A percentile compares a stretch with the other conserved stretches of the same genome.
These are phyloP conservation scores for Piprites chloris DNA, from an alignment of 2,113 vertebrate genomes.

Conservation along the genomic window DNA sequence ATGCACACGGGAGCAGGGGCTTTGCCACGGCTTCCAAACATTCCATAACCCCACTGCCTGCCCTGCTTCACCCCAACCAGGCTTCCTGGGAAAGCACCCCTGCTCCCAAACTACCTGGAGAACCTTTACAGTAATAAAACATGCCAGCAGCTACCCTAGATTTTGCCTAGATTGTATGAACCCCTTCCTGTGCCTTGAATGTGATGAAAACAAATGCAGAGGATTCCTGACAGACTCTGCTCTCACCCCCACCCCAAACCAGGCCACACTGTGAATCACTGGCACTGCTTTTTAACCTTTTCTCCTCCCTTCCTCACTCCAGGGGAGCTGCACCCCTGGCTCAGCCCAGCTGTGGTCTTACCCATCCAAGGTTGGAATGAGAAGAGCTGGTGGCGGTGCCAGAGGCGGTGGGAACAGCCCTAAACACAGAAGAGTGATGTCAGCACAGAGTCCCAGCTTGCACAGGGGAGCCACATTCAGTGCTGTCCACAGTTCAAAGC, in stretches of 20 bases:
- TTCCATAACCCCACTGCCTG: neutral
- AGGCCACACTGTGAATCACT: neutral
- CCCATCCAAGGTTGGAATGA: conserved; percentile 72
- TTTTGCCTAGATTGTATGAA: neutral
- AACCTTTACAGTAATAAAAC: neutral
- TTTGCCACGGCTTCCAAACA: neutral
- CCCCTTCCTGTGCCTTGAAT: neutral
- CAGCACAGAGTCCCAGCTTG: neutral
- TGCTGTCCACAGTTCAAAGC: neutral
- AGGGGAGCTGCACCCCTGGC: neutral
- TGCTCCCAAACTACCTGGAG: neutral
- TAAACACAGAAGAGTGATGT: conserved; percentile 6
- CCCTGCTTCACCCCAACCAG: neutral
- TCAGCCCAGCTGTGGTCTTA: conserved; percentile 51
- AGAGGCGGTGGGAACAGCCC: conserved; percentile 74
- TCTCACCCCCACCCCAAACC: neutral
- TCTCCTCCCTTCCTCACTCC: neutral
- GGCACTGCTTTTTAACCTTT: neutral
- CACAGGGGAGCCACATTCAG: neutral
- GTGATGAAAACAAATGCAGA: neutral
- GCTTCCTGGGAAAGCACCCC: neutral
- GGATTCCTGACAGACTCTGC: neutral
- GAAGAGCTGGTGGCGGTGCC: conserved; percentile 68
- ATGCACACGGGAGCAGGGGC: fast-evolving
- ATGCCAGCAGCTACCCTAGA: neutral